Conservation (phyloP, 2,113 vertebrate species). For the Mixornis gularis region DNA sequence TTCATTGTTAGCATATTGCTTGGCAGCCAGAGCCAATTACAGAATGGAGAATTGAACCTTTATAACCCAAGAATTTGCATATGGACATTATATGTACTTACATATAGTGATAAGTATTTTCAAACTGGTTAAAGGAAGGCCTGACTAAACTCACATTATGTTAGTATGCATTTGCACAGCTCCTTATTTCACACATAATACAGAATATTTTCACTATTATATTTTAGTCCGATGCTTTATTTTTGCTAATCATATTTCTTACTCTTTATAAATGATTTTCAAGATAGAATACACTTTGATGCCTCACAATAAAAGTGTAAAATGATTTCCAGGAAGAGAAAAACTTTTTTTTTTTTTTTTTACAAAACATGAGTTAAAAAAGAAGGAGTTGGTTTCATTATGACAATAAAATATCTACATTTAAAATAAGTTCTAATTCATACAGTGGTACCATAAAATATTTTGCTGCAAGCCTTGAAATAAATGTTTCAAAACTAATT, state of each 20-base stretch:
- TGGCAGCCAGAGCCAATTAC: conserved; percentile 7
- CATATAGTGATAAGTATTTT: background rate
- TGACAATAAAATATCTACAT: background rate
- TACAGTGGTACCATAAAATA: background rate
- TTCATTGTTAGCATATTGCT: conserved; percentile 24
- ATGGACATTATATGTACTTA: conserved; percentile 15
- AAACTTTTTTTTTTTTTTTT: background rate
- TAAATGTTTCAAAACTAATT: background rate
- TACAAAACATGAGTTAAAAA: background rate
- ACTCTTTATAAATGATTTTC: background rate
- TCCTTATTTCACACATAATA: background rate
- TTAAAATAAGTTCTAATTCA: background rate
- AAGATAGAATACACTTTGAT: background rate
- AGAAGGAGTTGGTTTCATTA: background rate
- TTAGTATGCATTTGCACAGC: background rate
- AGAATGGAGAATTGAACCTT: background rate
- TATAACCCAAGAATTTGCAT: conserved; percentile 19
- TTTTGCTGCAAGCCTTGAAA: background rate
- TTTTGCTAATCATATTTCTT: background rate
- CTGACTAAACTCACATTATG: background rate
- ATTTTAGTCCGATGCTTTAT: background rate
- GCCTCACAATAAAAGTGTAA: background rate
- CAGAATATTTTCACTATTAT: background rate
- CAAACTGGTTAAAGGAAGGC: background rate
- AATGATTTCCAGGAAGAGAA: background rate